Evolutionary conservation across 2,113 vertebrate genomes (phyloP).

Genomic region (Paralichthys olivaceus): DNA sequence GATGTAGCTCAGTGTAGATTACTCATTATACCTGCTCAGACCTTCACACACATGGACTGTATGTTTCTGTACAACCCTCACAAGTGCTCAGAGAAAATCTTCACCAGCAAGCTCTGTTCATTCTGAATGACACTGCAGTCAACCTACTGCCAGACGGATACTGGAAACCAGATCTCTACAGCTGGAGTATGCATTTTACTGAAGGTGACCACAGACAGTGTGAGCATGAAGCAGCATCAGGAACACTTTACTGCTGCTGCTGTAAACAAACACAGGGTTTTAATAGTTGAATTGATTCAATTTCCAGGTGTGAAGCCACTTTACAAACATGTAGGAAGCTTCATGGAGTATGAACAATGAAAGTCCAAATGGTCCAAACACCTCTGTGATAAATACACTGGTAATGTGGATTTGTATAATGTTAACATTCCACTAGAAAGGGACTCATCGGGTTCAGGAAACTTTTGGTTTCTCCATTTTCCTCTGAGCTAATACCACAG

Average conservation of each 20-base stretch:
- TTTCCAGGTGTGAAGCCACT: neutral
- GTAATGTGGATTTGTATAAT: constrained; percentile 15
- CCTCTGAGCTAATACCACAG: neutral
- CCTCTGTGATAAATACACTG: neutral
- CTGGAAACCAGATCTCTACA: constrained; percentile 46
- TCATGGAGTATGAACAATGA: neutral
- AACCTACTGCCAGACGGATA: neutral
- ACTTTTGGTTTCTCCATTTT: neutral
- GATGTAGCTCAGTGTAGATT: neutral
- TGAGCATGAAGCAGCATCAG: constrained; percentile 13
- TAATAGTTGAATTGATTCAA: neutral
- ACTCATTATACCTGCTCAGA: neutral
- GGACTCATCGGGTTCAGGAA: neutral
- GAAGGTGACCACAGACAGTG: constrained; percentile 22
- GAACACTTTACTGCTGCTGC: neutral
- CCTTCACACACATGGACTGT: neutral
- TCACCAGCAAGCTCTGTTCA: neutral
- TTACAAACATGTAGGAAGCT: neutral
- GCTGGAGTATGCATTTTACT: constrained; percentile 45
- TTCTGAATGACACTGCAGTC: constrained; percentile 32
- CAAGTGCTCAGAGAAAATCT: neutral
- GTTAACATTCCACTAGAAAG: neutral
- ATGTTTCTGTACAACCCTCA: neutral
- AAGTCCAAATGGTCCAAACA: constrained; percentile 20
- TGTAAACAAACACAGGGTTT: constrained; percentile 11